phyloP scores from a whole-genome alignment of 1,140 invertebrate genomes.

The Nilaparvata lugens region DNA sequence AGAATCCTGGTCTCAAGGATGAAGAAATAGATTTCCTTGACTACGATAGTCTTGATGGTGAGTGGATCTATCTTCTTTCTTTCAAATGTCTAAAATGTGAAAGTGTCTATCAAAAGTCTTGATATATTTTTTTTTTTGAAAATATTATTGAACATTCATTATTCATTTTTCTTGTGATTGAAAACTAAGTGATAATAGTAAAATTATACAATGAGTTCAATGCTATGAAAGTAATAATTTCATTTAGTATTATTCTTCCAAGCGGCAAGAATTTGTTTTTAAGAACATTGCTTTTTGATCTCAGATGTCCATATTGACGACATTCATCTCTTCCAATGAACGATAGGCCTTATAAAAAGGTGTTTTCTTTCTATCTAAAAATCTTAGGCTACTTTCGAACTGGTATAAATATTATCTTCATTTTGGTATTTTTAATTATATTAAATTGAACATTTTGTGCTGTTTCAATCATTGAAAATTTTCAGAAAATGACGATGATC shows the following conservation, averaged over 20 bases:
- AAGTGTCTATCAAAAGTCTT: background rate
- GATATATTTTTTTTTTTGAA: background rate
- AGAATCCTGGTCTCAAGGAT: background rate
- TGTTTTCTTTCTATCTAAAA: background rate
- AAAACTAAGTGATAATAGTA: background rate
- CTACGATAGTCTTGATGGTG: background rate
- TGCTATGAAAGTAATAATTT: background rate
- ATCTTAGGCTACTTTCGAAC: too few species aligned
- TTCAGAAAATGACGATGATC: background rate
- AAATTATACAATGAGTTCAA: background rate
- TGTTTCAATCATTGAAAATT: background rate
- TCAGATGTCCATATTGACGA: too few species aligned
- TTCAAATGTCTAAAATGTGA: background rate
- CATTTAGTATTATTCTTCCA: too few species aligned
- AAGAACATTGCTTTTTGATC: too few species aligned
- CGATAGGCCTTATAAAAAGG: background rate
- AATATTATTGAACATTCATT: background rate
- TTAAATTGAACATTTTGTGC: background rate
- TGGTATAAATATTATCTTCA: too few species aligned
- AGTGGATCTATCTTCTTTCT: too few species aligned
- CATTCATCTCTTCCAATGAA: too few species aligned
- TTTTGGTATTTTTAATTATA: too few species aligned
- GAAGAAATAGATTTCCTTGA: background rate
- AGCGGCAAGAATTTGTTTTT: too few species aligned
- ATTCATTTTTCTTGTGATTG: background rate